Evolutionary conservation across 2,888 invertebrate genomes (phyloP).

Genomic region (Eumacrocentrus americanus): DNA sequence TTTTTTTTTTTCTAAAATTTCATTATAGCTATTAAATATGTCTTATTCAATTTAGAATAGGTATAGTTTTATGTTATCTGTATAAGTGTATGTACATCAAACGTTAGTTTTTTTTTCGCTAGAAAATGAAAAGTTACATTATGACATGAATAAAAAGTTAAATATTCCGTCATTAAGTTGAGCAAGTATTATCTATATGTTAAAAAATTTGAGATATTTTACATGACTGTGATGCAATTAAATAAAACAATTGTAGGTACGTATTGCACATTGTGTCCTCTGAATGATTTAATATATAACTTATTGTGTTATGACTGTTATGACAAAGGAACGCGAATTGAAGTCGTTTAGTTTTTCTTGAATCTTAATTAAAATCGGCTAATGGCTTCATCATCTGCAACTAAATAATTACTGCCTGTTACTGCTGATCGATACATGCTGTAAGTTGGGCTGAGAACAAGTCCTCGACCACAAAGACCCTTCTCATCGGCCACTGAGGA

Average conservation of each 20-base stretch:
- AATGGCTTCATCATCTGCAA: constrained; percentile 58
- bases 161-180: background rate
- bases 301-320: background rate
- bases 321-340: background rate
- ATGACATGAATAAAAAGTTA: background rate
- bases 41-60: background rate
- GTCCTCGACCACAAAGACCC: constrained; percentile 40
- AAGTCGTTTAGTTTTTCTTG: too few species aligned
- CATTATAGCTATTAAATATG: background rate
- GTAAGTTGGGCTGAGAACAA: constrained; percentile 57
- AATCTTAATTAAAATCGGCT: constrained; percentile 52
- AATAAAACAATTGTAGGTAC: too few species aligned
- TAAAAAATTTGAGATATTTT: too few species aligned
- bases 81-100: background rate
- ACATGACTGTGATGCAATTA: too few species aligned
- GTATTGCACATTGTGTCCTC: background rate
- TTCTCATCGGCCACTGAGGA: constrained; percentile 54
- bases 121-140: background rate
- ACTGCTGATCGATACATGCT: constrained; percentile 56
- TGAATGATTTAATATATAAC: background rate
- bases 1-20: background rate
- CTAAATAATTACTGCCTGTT: constrained; percentile 53
- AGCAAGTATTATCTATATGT: too few species aligned
- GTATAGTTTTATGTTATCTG: background rate
- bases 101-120: background rate